phyloP scores from a whole-genome alignment of 2,888 invertebrate species.

The Nephrotoma flavescens region DNA sequence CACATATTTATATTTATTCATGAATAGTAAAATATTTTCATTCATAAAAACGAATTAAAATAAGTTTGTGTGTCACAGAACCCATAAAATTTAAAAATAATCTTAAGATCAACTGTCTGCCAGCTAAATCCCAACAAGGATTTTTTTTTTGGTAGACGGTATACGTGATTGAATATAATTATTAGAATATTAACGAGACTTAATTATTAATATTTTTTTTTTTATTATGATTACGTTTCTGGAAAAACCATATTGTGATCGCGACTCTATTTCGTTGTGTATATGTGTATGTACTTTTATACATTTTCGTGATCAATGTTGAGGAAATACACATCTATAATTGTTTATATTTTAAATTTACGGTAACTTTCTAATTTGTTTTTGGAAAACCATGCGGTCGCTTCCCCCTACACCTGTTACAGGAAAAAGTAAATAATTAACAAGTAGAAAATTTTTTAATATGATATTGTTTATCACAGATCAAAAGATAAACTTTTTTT shows the following conservation, averaged over 20 bases:
- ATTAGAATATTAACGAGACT: neutral
- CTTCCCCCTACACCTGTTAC: neutral
- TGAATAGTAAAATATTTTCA: neutral
- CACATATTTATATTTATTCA: neutral
- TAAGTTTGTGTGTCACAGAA: neutral
- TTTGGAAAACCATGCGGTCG: neutral
- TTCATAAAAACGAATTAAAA: neutral
- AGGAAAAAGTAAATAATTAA: neutral
- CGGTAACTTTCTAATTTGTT: neutral
- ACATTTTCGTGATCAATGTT: neutral
- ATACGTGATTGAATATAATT: neutral
- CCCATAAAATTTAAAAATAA: neutral
- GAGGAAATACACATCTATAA: neutral
- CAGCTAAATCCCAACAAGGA: neutral
- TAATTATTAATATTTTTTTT: neutral
- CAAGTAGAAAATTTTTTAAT: neutral
- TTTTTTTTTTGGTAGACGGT: neutral
- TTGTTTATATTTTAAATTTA: neutral
- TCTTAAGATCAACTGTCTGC: neutral
- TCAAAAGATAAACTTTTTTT: neutral
- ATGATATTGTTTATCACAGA: neutral
- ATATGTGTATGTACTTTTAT: neutral
- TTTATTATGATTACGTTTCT: neutral
- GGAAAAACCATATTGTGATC: constrained; percentile 1
- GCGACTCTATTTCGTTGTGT: neutral